phyloP scores from a whole-genome alignment of 2,888 invertebrate genomes.

The Lordiphosa fenestrarum region DNA sequence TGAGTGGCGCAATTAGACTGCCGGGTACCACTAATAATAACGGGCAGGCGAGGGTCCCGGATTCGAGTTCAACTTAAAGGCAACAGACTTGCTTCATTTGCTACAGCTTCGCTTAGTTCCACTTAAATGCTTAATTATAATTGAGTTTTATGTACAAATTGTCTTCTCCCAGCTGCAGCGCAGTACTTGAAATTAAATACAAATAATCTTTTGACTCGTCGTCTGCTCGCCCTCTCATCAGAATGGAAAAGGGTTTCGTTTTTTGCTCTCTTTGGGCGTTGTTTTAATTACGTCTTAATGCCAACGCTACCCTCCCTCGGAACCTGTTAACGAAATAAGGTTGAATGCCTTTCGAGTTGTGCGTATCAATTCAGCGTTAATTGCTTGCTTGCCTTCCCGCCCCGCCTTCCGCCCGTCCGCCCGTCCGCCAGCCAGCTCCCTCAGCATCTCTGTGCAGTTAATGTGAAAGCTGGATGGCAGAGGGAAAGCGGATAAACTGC shows the following conservation, averaged over 20 bases:
- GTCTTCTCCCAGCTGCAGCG: constrained; percentile 33
- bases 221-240: constrained; percentile 5
- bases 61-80: constrained; percentile 14
- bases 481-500: constrained; percentile 52
- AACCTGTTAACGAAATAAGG: constrained; percentile 33
- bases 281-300: constrained; percentile 75
- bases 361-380: constrained; percentile 72
- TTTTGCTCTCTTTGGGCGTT: constrained; percentile 51
- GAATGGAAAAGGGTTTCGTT: constrained; percentile 33
- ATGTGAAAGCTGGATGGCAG: constrained; percentile 49
- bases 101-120: constrained; percentile 63
- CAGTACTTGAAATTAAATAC: constrained; percentile 68
- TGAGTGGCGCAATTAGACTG: constrained; percentile 59
- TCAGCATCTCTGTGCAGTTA: constrained; percentile 39
- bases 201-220: constrained; percentile 71
- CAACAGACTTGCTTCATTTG: constrained; percentile 61
- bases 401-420: too few species aligned
- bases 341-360: constrained; percentile 57
- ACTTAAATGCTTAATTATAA: constrained; percentile 76
- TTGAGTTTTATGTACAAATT: constrained; percentile 65
- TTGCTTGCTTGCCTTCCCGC: constrained; percentile 45
- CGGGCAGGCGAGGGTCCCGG: constrained; percentile 21
- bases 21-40: constrained; percentile 54
- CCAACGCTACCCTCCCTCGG: constrained; percentile 37
- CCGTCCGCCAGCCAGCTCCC: not conserved